Conservation (phyloP, 1,140 invertebrate species). For the Eurosta solidaginis region DNA sequence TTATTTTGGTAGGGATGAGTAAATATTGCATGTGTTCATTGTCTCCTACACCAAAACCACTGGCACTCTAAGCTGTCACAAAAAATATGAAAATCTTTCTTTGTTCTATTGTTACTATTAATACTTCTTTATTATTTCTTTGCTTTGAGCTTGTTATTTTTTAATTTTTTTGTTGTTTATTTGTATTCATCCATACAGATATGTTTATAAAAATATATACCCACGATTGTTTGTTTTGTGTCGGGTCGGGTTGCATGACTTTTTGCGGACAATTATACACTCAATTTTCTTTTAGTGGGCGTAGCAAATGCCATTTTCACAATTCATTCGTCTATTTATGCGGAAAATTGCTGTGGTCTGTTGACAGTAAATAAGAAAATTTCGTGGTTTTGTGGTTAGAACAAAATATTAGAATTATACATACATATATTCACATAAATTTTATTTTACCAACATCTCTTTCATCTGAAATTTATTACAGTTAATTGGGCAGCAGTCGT, state of each 20-base stretch:
- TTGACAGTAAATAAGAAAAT: too few relatives aligned
- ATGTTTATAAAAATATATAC: neutral
- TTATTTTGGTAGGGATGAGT: neutral
- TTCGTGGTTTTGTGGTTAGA: neutral
- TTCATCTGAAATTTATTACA: too few relatives aligned
- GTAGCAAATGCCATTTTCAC: neutral
- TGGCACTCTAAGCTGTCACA: neutral
- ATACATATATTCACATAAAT: too few relatives aligned
- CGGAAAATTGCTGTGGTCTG: conserved; percentile 1
- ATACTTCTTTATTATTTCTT: neutral
- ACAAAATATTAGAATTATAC: too few relatives aligned
- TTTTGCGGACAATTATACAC: neutral
- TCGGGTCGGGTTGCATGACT: neutral
- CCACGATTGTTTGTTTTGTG: neutral
- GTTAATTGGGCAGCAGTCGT: too few relatives aligned
- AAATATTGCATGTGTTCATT: neutral
- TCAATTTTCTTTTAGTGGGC: neutral
- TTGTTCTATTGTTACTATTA: neutral
- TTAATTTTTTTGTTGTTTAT: neutral
- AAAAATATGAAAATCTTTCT: neutral
- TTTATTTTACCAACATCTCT: too few relatives aligned
- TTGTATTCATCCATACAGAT: neutral
- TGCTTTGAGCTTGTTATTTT: neutral
- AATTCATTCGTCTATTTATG: conserved; percentile 5
- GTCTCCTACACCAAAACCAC: neutral